A percentile compares a stretch with the other conserved stretches of the same genome.
Evolutionary conservation across 2,888 invertebrate species (phyloP).

Genomic region (Acleris literana): DNA sequence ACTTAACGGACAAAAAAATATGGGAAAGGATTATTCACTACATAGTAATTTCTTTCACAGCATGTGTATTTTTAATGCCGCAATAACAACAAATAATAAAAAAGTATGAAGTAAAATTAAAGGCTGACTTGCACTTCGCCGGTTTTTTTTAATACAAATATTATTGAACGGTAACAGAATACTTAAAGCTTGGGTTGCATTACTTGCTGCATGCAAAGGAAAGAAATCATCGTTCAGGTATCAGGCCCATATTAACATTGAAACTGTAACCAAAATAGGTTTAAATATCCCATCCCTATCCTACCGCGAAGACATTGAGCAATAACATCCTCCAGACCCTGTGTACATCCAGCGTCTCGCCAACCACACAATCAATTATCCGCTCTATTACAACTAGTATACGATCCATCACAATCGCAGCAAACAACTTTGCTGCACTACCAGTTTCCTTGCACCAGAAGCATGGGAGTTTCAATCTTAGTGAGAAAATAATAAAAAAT

Average conservation of each 20-base stretch:
- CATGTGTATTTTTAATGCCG: no score
- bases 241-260: neutral
- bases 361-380: conserved; percentile 35
- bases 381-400: conserved; percentile 30
- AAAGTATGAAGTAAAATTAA: no score
- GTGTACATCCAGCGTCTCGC: conserved; percentile 62
- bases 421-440: conserved; percentile 39
- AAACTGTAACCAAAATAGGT: neutral
- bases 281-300: conserved; percentile 58
- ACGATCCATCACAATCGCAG: conserved; percentile 39
- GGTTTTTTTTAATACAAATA: no score
- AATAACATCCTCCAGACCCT: conserved; percentile 69
- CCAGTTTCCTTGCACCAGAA: conserved; percentile 38
- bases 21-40: no score
- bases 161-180: no score
- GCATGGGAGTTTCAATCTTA: conserved; percentile 42
- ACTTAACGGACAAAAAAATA: no score
- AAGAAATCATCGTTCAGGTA: no score
- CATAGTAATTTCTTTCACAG: no score
- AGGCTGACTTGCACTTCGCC: no score
- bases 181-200: no score
- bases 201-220: no score
- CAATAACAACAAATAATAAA: no score
- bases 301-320: conserved; percentile 69
- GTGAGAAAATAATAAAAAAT: conserved; percentile 22